A percentile compares a stretch with the other conserved stretches of the same genome.
These are phyloP conservation scores for Palythoa grandis DNA, from an alignment of 92 coral and sea anemone species.

Conservation along the genomic window DNA sequence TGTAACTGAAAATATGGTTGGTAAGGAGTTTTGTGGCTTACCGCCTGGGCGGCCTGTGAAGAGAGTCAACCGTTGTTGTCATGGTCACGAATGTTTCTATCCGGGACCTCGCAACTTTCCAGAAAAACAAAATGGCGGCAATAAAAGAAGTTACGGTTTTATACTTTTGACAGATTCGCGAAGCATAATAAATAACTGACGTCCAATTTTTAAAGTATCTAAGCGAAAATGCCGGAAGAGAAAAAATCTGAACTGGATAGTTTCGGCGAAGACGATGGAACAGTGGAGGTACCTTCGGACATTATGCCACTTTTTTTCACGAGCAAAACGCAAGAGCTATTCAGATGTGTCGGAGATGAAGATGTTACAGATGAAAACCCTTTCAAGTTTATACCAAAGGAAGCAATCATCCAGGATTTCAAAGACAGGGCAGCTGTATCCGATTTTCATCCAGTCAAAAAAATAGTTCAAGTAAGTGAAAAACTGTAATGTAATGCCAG, in stretches of 20 bases:
- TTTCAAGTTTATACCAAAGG: slow-evolving; percentile 81
- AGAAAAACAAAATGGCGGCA: slow-evolving; percentile 84
- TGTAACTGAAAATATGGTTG: too few species aligned
- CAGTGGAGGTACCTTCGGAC: slow-evolving; percentile 77
- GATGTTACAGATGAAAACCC: slow-evolving; percentile 98
- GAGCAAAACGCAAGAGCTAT: slow-evolving; percentile 96
- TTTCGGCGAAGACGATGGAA: slow-evolving; percentile 77
- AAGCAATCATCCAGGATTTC: slow-evolving; percentile 85
- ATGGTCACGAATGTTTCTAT: slow-evolving; percentile 77
- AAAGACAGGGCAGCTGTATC: slow-evolving; percentile 97
- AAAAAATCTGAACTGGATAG: slow-evolving; percentile 62
- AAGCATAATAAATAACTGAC: neutral
- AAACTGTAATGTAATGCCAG: neutral
- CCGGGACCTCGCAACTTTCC: slow-evolving; percentile 49
- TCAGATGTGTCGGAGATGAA: slow-evolving; percentile 97
- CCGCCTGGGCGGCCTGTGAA: neutral
- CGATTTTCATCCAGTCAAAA: slow-evolving; percentile 97
- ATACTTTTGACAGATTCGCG: neutral
- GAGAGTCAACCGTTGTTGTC: slow-evolving; percentile 49
- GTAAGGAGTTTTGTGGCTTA: too few species aligned
- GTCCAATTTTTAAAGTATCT: neutral
- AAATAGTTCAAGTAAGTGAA: slow-evolving; percentile 82
- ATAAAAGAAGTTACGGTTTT: neutral
- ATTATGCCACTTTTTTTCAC: slow-evolving; percentile 97
- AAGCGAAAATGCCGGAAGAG: slow-evolving; percentile 82